phyloP scores from a whole-genome alignment of 2,888 invertebrate genomes.

The Macroteleia sp. region DNA sequence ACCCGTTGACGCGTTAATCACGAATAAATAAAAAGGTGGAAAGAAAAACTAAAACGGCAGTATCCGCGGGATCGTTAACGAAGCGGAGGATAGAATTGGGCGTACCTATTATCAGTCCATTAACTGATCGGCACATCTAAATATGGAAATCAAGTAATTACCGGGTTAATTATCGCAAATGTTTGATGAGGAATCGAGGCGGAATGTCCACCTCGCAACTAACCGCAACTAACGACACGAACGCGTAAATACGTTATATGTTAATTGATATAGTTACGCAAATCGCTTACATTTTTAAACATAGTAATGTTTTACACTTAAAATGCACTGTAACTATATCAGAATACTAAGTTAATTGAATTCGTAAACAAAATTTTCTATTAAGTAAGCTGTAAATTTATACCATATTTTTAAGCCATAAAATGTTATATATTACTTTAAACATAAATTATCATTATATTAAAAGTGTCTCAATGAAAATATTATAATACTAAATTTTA shows the following conservation, averaged over 20 bases:
- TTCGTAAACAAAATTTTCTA: too few species aligned
- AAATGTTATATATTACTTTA: too few species aligned
- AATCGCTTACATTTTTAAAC: conserved; percentile 39
- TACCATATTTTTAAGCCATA: too few species aligned
- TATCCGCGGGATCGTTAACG: conserved; percentile 33
- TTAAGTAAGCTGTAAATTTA: too few species aligned
- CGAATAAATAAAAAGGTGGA: conserved; percentile 63
- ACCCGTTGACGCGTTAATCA: conserved; percentile 64
- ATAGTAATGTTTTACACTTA: conserved; percentile 11
- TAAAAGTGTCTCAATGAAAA: too few species aligned
- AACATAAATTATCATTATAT: too few species aligned
- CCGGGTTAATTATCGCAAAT: conserved; percentile 66
- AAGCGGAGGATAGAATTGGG: conserved; percentile 35
- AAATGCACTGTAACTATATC: too few species aligned
- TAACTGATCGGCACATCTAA: conserved; percentile 63
- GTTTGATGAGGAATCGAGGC: conserved; percentile 60
- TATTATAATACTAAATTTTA: too few species aligned
- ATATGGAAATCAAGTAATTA: conserved; percentile 71
- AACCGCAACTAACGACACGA: conserved; percentile 24
- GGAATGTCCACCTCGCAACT: conserved; percentile 47
- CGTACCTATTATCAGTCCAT: conserved; percentile 57
- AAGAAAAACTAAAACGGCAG: neutral
- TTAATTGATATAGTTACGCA: conserved; percentile 49
- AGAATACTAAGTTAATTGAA: too few species aligned
- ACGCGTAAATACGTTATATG: conserved; percentile 40